These are phyloP conservation scores for Gymnogyps californianus DNA, from an alignment of 2,113 vertebrate species.

Conservation along the genomic window DNA sequence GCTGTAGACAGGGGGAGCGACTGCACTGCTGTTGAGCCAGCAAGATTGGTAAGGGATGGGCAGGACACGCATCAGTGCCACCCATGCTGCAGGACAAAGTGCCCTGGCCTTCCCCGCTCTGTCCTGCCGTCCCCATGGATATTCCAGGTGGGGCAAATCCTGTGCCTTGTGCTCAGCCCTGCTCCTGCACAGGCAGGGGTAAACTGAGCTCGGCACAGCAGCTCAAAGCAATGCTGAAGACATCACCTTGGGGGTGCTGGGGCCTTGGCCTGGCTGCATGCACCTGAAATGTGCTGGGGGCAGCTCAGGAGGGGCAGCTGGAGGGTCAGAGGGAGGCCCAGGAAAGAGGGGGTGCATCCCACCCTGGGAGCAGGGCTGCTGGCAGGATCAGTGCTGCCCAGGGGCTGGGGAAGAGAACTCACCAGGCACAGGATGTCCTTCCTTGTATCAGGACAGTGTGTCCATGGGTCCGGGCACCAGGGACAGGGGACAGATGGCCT, in stretches of 20 bases:
- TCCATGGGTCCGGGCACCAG: neutral
- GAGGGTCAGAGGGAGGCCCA: neutral
- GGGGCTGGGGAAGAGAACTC: neutral
- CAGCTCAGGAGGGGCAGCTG: neutral
- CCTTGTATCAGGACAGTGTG: neutral
- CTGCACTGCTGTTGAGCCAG: neutral
- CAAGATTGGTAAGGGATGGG: neutral
- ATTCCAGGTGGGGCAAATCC: constrained; percentile 15
- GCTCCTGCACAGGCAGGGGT: neutral
- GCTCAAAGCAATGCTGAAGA: neutral
- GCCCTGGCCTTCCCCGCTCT: fast-evolving
- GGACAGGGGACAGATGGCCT: neutral
- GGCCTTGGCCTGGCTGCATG: neutral
- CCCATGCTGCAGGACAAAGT: neutral
- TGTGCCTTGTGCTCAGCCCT: neutral
- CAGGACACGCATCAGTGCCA: neutral
- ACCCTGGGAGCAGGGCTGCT: neutral
- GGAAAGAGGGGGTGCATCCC: neutral
- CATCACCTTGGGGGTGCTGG: neutral
- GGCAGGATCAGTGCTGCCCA: neutral
- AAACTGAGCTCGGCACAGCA: neutral
- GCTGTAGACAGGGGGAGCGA: neutral
- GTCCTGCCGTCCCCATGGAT: neutral
- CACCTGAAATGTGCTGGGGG: fast-evolving
- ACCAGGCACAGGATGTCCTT: neutral